A percentile compares a stretch with the other conserved stretches of the same genome.
Conservation (phyloP, 2,888 invertebrate genomes). For the Caradrina kadenii region DNA sequence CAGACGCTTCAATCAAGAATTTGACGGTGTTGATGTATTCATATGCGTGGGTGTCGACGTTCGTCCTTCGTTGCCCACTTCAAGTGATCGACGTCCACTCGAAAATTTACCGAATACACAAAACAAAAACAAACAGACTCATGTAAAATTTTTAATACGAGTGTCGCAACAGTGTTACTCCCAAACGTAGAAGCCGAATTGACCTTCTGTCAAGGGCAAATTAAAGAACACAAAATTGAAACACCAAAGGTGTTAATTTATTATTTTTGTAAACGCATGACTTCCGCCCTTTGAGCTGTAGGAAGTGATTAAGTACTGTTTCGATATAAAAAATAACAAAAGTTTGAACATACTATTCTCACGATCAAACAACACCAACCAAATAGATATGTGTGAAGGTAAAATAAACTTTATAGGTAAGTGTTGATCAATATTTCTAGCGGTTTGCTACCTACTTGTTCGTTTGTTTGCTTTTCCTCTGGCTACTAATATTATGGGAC, state of each 20-base stretch:
- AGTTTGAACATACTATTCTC: constrained; percentile 83
- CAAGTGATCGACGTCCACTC: constrained; percentile 81
- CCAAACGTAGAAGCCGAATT: constrained; percentile 77
- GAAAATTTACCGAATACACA: constrained; percentile 84
- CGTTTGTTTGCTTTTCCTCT: constrained; percentile 48
- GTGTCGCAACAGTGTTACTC: constrained; percentile 81
- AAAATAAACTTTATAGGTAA: constrained; percentile 65
- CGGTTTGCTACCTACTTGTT: constrained; percentile 62
- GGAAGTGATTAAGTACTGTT: constrained; percentile 87
- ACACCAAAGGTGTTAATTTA: constrained; percentile 85
- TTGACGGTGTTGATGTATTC: constrained; percentile 60
- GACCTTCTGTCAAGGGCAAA: constrained; percentile 86
- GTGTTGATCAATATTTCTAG: constrained; percentile 56
- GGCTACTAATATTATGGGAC: constrained; percentile 55
- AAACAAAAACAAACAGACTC: constrained; percentile 81
- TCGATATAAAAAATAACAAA: constrained; percentile 84
- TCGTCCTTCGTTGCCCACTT: constrained; percentile 82
- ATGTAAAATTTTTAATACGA: constrained; percentile 77
- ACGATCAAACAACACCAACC: constrained; percentile 80
- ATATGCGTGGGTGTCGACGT: constrained; percentile 73
- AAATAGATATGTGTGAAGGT: constrained; percentile 77
- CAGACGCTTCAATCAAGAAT: constrained; percentile 60
- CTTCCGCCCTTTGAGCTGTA: constrained; percentile 89
- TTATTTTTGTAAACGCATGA: constrained; percentile 86
- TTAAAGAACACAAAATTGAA: constrained; percentile 79